Conservation (phyloP, 2,797 vertebrate genomes). For the Enteromius radiatus region DNA sequence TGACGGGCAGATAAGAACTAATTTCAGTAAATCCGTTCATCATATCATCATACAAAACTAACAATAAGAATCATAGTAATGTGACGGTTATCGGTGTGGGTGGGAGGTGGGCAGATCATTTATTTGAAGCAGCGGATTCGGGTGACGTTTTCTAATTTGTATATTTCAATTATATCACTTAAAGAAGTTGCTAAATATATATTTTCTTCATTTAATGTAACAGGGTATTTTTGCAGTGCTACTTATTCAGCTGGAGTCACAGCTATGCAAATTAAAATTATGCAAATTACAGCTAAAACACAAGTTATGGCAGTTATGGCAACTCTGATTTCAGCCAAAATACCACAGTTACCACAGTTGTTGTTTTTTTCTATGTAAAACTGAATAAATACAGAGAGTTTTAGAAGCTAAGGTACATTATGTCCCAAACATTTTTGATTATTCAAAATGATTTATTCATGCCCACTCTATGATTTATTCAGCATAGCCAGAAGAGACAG, state of each 20-base stretch:
- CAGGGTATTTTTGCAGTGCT: neutral
- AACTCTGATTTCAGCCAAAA: neutral
- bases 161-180: neutral
- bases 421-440: neutral
- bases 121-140: no score
- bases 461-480: conserved; percentile 27
- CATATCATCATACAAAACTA: no score
- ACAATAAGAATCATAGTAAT: no score
- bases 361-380: neutral
- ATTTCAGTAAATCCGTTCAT: no score
- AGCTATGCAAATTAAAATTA: neutral
- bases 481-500: conserved; percentile 18
- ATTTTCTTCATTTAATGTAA: neutral
- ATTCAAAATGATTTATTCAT: conserved; percentile 34
- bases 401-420: conserved; percentile 16
- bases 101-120: no score
- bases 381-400: neutral
- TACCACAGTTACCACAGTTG: neutral
- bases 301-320: neutral
- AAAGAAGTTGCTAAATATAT: neutral
- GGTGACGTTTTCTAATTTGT: neutral
- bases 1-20: no score
- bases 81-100: no score
- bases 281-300: neutral
- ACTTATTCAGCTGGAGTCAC: neutral